Evolutionary conservation across 2,113 vertebrate species (phyloP).

Genomic region (Neodon shergylaensis): DNA sequence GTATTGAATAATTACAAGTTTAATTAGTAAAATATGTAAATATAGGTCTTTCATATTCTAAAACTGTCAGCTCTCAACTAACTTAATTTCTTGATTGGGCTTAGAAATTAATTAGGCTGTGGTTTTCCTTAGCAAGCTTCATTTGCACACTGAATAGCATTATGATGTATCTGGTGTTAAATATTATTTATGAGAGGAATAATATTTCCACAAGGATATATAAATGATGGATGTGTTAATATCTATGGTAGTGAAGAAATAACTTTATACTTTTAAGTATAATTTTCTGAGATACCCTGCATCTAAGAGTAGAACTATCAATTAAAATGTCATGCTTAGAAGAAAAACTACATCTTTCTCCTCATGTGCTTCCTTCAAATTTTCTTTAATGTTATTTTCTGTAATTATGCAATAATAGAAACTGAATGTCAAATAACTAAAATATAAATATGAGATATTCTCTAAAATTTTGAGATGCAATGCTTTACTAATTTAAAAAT

Average conservation of each 20-base stretch:
- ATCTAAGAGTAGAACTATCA: neutral
- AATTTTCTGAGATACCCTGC: neutral
- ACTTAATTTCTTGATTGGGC: slow-evolving; percentile 72
- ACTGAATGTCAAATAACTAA: neutral
- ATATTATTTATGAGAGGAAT: slow-evolving; percentile 45
- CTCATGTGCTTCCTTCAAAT: neutral
- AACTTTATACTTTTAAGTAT: neutral
- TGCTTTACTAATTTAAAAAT: neutral
- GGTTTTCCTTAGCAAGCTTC: slow-evolving; percentile 49
- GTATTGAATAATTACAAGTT: slow-evolving; percentile 73
- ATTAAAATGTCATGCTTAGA: neutral
- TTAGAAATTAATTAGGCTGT: slow-evolving; percentile 65
- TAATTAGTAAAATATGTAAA: slow-evolving; percentile 75
- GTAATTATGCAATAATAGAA: neutral
- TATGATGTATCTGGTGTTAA: slow-evolving; percentile 43
- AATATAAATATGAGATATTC: slow-evolving; percentile 16
- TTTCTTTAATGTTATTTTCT: neutral
- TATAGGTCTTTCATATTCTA: slow-evolving; percentile 70
- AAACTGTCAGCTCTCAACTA: slow-evolving; percentile 66
- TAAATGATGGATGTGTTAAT: neutral
- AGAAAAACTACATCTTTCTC: neutral
- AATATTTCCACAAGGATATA: slow-evolving; percentile 14
- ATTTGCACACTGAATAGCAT: slow-evolving; percentile 64
- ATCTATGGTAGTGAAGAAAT: neutral
- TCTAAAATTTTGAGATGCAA: neutral